These are phyloP conservation scores for Limnephilus marmoratus DNA, from an alignment of 2,888 invertebrate genomes.

Conservation along the genomic window DNA sequence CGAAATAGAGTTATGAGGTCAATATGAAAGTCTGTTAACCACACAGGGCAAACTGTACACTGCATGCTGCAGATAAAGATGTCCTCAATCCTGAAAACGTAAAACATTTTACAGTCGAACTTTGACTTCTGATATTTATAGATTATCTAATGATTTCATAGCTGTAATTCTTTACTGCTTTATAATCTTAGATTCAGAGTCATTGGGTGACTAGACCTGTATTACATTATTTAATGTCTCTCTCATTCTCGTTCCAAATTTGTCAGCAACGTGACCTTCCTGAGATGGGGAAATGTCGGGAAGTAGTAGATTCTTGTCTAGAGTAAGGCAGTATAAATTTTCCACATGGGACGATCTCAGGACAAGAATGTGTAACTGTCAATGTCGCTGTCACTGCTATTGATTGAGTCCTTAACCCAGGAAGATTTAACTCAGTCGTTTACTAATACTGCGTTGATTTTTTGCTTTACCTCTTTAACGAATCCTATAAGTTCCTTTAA, in stretches of 20 bases:
- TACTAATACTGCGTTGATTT: no score
- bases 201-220: not conserved
- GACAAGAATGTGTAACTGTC: not conserved
- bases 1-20: no score
- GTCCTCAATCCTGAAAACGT: no score
- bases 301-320: not conserved
- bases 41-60: no score
- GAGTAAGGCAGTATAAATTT: not conserved
- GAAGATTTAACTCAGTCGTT: no score
- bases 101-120: no score
- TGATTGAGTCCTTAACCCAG: not conserved
- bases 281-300: not conserved
- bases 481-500: no score
- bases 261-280: not conserved
- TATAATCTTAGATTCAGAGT: not conserved
- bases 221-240: not conserved
- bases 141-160: not conserved
- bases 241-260: not conserved
- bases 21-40: no score
- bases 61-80: no score
- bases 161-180: not conserved
- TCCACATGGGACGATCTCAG: not conserved
- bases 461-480: no score
- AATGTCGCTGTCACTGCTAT: not conserved
- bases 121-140: no score